These are phyloP conservation scores for Proctacanthus coquilletti DNA, from an alignment of 1,140 invertebrate genomes.

Conservation along the genomic window DNA sequence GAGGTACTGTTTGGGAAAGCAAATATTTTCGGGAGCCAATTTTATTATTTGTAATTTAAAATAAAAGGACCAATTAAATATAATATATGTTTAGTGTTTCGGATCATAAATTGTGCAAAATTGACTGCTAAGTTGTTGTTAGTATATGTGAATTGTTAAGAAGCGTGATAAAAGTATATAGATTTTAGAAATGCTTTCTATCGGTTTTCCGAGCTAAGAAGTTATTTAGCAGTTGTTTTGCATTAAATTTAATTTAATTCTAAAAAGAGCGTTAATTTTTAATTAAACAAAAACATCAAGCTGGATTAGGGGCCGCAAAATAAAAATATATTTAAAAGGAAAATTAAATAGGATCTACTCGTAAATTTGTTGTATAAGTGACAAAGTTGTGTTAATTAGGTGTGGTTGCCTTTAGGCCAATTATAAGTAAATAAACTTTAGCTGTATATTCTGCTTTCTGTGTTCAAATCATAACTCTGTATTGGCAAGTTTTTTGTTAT, in stretches of 20 bases:
- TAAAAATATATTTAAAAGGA: background rate
- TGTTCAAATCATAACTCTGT: background rate
- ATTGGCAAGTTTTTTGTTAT: background rate
- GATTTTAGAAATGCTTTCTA: background rate
- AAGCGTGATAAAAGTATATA: background rate
- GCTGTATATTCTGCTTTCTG: background rate
- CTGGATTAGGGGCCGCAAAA: conserved; percentile 8
- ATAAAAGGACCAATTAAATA: too few species aligned
- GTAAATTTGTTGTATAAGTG: background rate
- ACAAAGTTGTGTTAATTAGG: background rate
- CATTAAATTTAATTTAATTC: too few species aligned
- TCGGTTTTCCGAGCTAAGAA: too few species aligned
- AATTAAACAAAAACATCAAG: background rate
- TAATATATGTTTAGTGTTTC: too few species aligned
- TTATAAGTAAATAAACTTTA: background rate
- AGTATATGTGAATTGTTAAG: background rate
- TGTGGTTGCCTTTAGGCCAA: background rate
- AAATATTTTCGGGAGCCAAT: too few species aligned
- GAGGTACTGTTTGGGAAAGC: too few species aligned
- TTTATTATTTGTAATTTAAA: too few species aligned
- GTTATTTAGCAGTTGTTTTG: too few species aligned
- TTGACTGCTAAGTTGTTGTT: too few species aligned
- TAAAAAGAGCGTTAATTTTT: background rate
- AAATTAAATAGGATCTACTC: background rate
- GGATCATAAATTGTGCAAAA: too few species aligned